Conservation (phyloP, 2,797 vertebrate species). For the Gadopsis marmoratus region DNA sequence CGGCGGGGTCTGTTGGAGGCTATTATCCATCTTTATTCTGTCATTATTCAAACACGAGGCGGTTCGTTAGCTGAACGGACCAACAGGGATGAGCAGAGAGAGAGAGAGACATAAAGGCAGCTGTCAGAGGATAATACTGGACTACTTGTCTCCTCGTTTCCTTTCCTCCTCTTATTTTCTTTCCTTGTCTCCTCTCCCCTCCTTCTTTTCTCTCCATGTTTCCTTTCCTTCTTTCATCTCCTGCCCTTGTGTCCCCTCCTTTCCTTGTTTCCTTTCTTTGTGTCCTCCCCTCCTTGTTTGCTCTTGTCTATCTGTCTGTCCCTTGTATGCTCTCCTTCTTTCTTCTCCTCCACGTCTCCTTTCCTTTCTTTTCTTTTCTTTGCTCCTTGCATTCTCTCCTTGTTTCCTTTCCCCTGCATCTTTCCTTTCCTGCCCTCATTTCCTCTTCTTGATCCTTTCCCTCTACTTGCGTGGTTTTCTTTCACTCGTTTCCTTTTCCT, state of each 20-base stretch:
- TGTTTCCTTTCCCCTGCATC: too few relatives aligned
- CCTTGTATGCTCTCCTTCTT: background rate
- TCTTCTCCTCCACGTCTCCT: background rate
- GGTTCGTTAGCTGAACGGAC: slow-evolving; percentile 68
- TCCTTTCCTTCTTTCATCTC: background rate
- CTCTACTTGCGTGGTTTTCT: too few relatives aligned
- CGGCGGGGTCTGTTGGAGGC: slow-evolving; percentile 6
- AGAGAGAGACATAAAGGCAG: background rate
- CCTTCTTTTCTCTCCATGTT: background rate
- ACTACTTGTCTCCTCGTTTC: background rate
- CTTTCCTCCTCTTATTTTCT: too few relatives aligned
- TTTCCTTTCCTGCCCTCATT: background rate
- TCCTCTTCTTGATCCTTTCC: background rate
- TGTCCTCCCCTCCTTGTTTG: background rate
- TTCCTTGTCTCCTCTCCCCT: background rate
- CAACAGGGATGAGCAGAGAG: slow-evolving; percentile 21
- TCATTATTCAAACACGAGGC: slow-evolving; percentile 66
- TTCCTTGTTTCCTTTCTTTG: background rate
- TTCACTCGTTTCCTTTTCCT: too few relatives aligned
- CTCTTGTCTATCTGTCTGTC: background rate
- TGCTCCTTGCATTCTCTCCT: too few relatives aligned
- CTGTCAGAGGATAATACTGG: background rate
- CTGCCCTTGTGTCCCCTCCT: too few relatives aligned
- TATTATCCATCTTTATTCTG: slow-evolving; percentile 44
- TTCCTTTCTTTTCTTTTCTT: too few relatives aligned